Base-by-base conservation (phyloP, 2,113 vertebrate genomes). In the Lates calcarifer region DNA sequence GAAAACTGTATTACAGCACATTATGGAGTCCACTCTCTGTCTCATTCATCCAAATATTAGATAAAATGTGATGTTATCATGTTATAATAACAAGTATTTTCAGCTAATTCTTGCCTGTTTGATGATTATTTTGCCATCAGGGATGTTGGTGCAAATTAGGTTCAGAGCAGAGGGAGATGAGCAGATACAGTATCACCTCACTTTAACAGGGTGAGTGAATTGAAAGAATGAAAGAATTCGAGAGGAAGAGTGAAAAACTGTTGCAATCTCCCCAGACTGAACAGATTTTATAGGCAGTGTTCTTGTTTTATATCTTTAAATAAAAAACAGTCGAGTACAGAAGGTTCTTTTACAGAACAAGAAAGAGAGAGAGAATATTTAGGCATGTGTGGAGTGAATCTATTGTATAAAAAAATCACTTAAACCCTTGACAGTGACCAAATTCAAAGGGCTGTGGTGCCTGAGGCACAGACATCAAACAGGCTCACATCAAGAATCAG, bases 401-500 rank as follows among this genome's bases (percentile, higher is more conserved):
- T 18, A 18, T 47, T 18, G 39, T 41, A 14, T 13, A 41, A 14
- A 56, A 31, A 18, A 24, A 29, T 51, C n/a, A 12, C 24, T 35
- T 41, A 56, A 72, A 76, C 51, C 45, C 7, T 31, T 58, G 73
- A 68, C 61, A 47, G 53, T 3, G 31, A 43, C 45, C n/a, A 28
- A 56, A 73, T 63, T 18, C 9, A 22, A 69, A 84, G 70, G 49
- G 39, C 41, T 56, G 18, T 6, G 10, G 29, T 26, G 63, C 63
- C 53, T 1, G 29, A 37, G 31, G 78, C 45, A 2, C 22, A 22
- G 15, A 61, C 76, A 66, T 77, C 53, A 77, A 84, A 89, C 65
- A 33, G 3, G 20, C 55, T 14, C 31, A 66, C 53, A 63, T 75
- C 43, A 69, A 45, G 39, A 81, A 53, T 53, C 28, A 20, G 45